Conservation (phyloP, 37 sponge, comb jelly and placozoan genomes). For the Beroe ovata region DNA sequence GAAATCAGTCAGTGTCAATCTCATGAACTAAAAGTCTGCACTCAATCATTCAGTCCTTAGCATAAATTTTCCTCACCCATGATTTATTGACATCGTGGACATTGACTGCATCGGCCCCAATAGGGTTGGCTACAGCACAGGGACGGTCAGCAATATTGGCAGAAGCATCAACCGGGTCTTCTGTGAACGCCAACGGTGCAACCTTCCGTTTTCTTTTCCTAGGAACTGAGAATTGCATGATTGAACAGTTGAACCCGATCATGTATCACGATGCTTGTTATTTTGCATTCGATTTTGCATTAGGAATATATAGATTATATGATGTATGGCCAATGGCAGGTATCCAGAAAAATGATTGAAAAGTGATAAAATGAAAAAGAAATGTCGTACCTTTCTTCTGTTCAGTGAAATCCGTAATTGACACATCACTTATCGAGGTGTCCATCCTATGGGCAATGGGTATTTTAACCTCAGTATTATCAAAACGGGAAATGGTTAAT, state of each 20-base stretch:
- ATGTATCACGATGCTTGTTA: too few species aligned
- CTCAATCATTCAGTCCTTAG: too few species aligned
- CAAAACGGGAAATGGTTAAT: too few species aligned
- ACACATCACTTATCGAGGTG: conserved; percentile 31
- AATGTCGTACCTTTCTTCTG: conserved; percentile 4
- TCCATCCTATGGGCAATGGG: conserved; percentile 6
- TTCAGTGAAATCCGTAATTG: conserved; percentile 17
- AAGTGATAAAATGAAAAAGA: too few species aligned
- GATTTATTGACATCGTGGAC: neutral
- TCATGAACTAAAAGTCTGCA: too few species aligned
- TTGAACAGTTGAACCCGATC: too few species aligned
- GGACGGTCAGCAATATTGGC: conserved; percentile 17
- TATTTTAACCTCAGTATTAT: too few species aligned
- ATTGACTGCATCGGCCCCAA: neutral
- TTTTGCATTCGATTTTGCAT: neutral
- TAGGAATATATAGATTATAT: too few species aligned
- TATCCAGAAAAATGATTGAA: too few species aligned
- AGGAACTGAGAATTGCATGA: conserved; percentile 18
- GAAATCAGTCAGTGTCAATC: too few species aligned
- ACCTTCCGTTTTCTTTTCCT: conserved; percentile 26
- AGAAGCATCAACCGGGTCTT: neutral
- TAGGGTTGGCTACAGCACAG: neutral
- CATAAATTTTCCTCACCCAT: conserved; percentile 29
- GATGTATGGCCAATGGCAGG: too few species aligned
- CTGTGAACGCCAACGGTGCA: neutral